These are phyloP conservation scores for Paraescarpia echinospica DNA, from an alignment of 1,140 invertebrate genomes.

Conservation along the genomic window DNA sequence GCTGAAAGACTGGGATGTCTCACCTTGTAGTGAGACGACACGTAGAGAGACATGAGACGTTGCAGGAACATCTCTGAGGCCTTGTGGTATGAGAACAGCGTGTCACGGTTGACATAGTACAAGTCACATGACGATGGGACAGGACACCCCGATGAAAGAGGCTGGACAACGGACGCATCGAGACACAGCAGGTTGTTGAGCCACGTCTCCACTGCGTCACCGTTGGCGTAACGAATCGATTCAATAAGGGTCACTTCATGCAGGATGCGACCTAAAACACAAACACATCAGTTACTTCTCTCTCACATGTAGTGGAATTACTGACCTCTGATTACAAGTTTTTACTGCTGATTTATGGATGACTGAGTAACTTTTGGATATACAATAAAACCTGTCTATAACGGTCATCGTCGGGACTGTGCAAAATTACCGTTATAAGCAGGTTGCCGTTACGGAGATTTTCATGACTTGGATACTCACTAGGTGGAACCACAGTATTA, in stretches of 20 bases:
- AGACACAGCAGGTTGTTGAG: slow-evolving; percentile 89
- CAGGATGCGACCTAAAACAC: slow-evolving; percentile 53
- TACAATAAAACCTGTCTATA: too few species aligned
- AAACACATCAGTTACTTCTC: neutral
- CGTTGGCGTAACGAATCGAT: slow-evolving; percentile 89
- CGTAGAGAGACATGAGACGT: slow-evolving; percentile 87
- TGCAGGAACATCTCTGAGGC: slow-evolving; percentile 94
- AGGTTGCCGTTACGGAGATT: too few species aligned
- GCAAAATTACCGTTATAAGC: too few species aligned
- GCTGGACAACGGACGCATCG: slow-evolving; percentile 44
- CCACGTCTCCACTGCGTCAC: slow-evolving; percentile 91
- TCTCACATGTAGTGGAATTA: slow-evolving; percentile 34
- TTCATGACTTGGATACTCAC: too few species aligned
- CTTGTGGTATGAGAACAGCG: slow-evolving; percentile 95
- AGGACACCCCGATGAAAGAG: slow-evolving; percentile 77
- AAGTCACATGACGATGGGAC: slow-evolving; percentile 86
- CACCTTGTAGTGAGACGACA: slow-evolving; percentile 95
- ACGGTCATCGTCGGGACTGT: too few species aligned
- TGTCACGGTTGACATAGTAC: slow-evolving; percentile 79
- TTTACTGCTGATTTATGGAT: neutral
- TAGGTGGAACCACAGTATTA: too few species aligned
- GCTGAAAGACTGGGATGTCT: too few species aligned
- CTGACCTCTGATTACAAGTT: slow-evolving; percentile 16
- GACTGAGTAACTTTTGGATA: too few species aligned
- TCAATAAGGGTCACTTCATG: slow-evolving; percentile 73